Conservation (phyloP, 2,113 vertebrate genomes). For the Micromys minutus region DNA sequence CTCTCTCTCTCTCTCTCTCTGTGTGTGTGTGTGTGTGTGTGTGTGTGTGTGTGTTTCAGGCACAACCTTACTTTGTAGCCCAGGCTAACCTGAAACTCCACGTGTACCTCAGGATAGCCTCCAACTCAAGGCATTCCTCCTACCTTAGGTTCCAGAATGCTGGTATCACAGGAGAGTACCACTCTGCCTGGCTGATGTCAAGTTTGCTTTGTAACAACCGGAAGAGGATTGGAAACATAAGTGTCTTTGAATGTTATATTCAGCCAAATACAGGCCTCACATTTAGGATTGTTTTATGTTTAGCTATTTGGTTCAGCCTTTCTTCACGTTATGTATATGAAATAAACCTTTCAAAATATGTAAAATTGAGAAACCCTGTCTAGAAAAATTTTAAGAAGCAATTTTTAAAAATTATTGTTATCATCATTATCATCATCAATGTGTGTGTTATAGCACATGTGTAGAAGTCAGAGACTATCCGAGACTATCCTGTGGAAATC, state of each 20-base stretch:
- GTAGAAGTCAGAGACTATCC: neutral
- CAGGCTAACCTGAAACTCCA: neutral
- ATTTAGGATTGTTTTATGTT: neutral
- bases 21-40: too few relatives aligned
- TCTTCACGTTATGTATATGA: neutral
- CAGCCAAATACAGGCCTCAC: neutral
- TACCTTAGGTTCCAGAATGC: neutral
- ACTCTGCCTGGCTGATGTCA: neutral
- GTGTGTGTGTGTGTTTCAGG: neutral
- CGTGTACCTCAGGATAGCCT: neutral
- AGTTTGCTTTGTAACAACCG: neutral
- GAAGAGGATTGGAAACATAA: neutral
- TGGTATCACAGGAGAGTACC: neutral
- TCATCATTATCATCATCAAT: neutral
- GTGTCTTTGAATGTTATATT: neutral
- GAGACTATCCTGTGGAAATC: neutral
- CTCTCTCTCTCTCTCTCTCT: too few relatives aligned
- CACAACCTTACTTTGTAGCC: neutral
- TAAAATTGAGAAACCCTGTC: neutral
- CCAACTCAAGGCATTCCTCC: neutral
- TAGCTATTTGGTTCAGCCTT: neutral
- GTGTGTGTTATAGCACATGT: neutral
- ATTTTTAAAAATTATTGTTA: neutral
- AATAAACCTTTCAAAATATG: neutral
- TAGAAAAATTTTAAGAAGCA: neutral